Base-by-base conservation (phyloP, 2,888 invertebrate species). In the Drosophila diplacantha region DNA sequence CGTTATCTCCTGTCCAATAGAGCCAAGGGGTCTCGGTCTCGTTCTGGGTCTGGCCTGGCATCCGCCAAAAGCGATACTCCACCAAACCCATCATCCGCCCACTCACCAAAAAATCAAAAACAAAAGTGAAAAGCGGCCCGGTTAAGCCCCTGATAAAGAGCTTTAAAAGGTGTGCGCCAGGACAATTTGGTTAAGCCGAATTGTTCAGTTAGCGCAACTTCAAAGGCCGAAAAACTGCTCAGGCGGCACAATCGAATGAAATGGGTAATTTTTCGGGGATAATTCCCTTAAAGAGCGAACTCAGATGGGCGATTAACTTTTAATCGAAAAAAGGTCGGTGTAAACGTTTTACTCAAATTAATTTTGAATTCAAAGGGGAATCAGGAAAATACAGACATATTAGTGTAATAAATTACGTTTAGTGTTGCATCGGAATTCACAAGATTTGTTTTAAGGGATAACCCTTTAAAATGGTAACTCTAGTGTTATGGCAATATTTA, bases 1-100 rank as follows among this genome's bases (percentile, higher is more conserved):
- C 46, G 46, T 81, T 83, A 77, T 83, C 83, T 75, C 31, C 50
- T 26, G 52, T 39, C 58, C 60, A 66, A 54, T 70, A 69, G 32
- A 63, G 67, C 67, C 69, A 77, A 66, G 64, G 52, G 80, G 82
- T 55, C 74, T 63, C 44, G 29, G 29, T 18, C 14, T 7, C 29
- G 16, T 11, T 11, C 11, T 43, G 26, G 80, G 82, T 55, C 69
- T 67, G 39, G 46, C 55, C 41, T 38, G 60, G 53, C 63, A 69
- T 43, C 60, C 63, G 46, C 46, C 26, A 34, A 71, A 69, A 53
- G 29, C 35, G 52, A 52, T 24, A 34, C 32, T 18, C 29, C 49
- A 12, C 34, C n/a, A 24, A 11, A 35, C 39, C 29, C 44, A 31
- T 44, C 49, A 43, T 18, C 14, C 50, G 24, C 43, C 43, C 50